A percentile compares a stretch with the other conserved stretches of the same genome.
These are phyloP conservation scores for Netelia fuscicornis DNA, from an alignment of 2,888 invertebrate genomes.

Conservation along the genomic window DNA sequence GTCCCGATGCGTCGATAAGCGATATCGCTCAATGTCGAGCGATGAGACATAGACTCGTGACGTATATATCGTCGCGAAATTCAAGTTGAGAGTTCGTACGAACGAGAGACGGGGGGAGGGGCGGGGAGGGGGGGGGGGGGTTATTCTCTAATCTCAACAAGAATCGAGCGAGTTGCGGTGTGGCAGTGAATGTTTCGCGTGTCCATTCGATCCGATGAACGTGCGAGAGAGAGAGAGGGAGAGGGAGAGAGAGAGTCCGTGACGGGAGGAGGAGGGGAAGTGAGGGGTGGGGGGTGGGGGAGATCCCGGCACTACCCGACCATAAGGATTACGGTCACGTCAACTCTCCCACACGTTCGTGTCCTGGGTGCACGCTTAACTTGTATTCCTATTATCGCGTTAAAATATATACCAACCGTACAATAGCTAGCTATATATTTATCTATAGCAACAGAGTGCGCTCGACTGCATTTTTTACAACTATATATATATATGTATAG, in stretches of 20 bases:
- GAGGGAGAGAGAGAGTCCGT: not conserved
- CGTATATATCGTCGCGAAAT: not conserved
- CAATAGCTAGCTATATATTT: not conserved
- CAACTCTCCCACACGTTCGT: constrained; percentile 27
- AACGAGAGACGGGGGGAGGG: not conserved
- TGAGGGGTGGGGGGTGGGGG: too few species aligned
- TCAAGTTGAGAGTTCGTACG: not conserved
- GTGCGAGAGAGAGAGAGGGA: not conserved
- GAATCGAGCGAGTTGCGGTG: constrained; percentile 21
- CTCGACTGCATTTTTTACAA: constrained; percentile 7
- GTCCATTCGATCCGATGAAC: constrained; percentile 26
- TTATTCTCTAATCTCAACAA: constrained; percentile 22
- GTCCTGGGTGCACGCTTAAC: constrained; percentile 1
- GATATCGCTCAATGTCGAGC: constrained; percentile 27
- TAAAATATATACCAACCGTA: constrained; percentile 10
- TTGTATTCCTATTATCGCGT: constrained; percentile 12
- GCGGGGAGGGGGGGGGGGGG: not conserved
- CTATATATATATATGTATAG: not conserved
- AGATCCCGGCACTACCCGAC: constrained; percentile 12
- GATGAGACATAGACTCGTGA: not conserved
- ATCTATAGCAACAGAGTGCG: not conserved
- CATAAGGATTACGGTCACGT: constrained; percentile 54
- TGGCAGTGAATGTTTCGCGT: constrained; percentile 36
- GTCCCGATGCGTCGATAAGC: not conserved
- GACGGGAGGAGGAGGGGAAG: not conserved